Conservation (phyloP, 2,888 invertebrate species). For the Nephrotoma flavescens region DNA sequence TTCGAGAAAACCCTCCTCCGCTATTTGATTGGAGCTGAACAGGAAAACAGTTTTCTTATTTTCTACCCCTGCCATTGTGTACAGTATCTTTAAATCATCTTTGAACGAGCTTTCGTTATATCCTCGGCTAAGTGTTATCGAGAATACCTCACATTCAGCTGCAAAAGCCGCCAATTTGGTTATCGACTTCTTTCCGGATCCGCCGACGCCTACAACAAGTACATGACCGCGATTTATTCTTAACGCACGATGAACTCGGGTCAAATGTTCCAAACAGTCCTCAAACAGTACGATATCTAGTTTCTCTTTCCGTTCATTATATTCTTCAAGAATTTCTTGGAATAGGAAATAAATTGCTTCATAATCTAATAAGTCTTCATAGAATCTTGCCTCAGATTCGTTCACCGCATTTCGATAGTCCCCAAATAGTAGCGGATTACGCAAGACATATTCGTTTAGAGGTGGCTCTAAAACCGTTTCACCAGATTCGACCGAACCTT, state of each 20-base stretch:
- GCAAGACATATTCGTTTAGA: constrained; percentile 50
- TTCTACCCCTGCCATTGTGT: constrained; percentile 60
- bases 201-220: constrained; percentile 76
- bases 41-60: constrained; percentile 67
- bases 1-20: constrained; percentile 74
- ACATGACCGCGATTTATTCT: constrained; percentile 73
- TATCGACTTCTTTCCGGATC: constrained; percentile 75
- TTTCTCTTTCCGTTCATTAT: constrained; percentile 57
- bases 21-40: constrained; percentile 69
- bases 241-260: constrained; percentile 69
- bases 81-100: constrained; percentile 73
- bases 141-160: constrained; percentile 68
- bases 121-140: constrained; percentile 69
- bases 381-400: constrained; percentile 62
- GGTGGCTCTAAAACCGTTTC: constrained; percentile 13
- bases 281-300: constrained; percentile 78
- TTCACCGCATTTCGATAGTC: constrained; percentile 77
- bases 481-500: not conserved
- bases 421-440: constrained; percentile 76
- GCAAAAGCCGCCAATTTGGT: constrained; percentile 69
- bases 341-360: constrained; percentile 78
- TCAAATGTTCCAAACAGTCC: constrained; percentile 82
- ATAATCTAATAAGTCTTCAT: constrained; percentile 82
- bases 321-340: constrained; percentile 79
- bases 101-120: constrained; percentile 72